A percentile compares a stretch with the other conserved stretches of the same genome.
Evolutionary conservation across 2,888 invertebrate genomes (phyloP).

Genomic region (Helobdella robusta): DNA sequence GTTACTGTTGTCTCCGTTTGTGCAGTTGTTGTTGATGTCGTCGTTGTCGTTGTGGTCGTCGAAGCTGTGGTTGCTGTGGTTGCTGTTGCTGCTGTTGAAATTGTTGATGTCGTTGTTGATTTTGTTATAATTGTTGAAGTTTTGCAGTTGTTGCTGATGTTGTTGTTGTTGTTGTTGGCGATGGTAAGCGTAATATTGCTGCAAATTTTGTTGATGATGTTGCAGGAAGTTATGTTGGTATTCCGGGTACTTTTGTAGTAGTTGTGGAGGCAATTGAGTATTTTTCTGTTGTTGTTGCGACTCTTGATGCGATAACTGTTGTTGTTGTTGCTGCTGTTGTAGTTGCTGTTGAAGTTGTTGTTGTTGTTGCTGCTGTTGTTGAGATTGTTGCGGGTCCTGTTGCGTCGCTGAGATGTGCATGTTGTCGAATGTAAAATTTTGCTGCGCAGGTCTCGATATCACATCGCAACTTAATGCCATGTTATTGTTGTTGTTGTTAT

Average conservation of each 20-base stretch:
- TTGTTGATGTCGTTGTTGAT: constrained; percentile 7
- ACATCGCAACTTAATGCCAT: constrained; percentile 10
- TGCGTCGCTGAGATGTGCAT: not conserved
- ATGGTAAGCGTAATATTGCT: not conserved
- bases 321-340: not conserved
- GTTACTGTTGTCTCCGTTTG: constrained; percentile 10
- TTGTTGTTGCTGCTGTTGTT: constrained; percentile 5
- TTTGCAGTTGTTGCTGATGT: constrained; percentile 16
- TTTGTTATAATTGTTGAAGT: not conserved
- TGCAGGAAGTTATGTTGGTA: not conserved
- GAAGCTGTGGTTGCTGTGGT: constrained; percentile 17
- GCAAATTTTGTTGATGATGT: not conserved
- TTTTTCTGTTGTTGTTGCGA: not conserved
- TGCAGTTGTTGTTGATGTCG: constrained; percentile 16
- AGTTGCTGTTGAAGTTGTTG: constrained; percentile 12
- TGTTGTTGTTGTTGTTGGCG: constrained; percentile 18
- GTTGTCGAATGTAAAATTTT: not conserved
- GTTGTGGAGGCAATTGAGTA: not conserved
- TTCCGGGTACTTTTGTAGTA: not conserved
- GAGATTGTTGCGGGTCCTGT: no score
- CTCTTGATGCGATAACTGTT: not conserved
- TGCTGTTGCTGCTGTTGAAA: constrained; percentile 17
- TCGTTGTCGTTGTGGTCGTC: not conserved
- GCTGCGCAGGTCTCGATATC: not conserved
- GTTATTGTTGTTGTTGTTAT: not conserved